Percentiles rank a stretch among this genome's conserved stretches.
phyloP scores from a whole-genome alignment of 2,888 invertebrate genomes.

The Sinotaia quadrata region DNA sequence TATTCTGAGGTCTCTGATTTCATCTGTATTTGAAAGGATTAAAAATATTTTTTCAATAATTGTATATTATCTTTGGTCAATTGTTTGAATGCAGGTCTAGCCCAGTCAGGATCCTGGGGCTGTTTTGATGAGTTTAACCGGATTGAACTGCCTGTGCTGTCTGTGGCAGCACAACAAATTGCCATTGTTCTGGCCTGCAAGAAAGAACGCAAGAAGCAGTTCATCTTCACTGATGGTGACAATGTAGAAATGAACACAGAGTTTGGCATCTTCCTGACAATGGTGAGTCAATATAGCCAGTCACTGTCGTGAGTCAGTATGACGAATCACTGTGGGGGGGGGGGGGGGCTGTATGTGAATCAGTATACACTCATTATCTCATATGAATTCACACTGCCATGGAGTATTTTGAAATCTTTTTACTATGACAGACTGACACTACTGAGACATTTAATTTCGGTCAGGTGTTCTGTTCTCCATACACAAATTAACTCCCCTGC shows the following conservation, averaged over 20 bases:
- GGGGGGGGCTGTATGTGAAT: too few species aligned
- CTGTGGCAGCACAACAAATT: constrained; percentile 97
- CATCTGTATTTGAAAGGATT: not conserved
- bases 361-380: too few species aligned
- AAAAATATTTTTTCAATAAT: not conserved
- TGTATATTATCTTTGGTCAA: not conserved
- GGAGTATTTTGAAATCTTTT: too few species aligned
- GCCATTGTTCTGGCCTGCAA: constrained; percentile 90
- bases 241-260: constrained; percentile 92
- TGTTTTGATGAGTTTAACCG: constrained; percentile 74
- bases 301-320: too few species aligned
- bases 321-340: too few species aligned
- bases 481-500: too few species aligned
- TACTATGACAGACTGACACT: too few species aligned
- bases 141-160: constrained; percentile 92
- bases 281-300: too few species aligned
- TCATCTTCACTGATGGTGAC: constrained; percentile 96
- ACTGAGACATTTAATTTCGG: too few species aligned
- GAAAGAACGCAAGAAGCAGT: constrained; percentile 91
- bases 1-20: not conserved
- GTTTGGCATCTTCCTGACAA: constrained; percentile 97
- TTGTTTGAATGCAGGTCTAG: constrained; percentile 61
- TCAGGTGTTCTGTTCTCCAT: too few species aligned
- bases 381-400: too few species aligned
- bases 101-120: constrained; percentile 73